Base-by-base conservation (phyloP, 1,140 invertebrate species). In the Hycleus phaleratus region DNA sequence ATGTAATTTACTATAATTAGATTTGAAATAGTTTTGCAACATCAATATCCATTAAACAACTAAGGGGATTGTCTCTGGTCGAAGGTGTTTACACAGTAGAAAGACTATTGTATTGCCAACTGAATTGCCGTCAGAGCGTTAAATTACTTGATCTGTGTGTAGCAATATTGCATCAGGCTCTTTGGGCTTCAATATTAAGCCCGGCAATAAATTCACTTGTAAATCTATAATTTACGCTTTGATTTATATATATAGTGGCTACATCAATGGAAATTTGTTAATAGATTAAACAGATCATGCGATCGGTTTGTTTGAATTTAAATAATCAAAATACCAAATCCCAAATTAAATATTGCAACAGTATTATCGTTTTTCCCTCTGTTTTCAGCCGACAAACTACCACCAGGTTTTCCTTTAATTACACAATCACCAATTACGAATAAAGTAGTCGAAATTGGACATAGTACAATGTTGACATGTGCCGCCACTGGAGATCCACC, bases 361-460 rank as follows among this genome's bases (percentile, higher is more conserved):
- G 1, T 18, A 18, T 18, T 18, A 18, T 18, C 18, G 8, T 32
- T 38, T 55, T 38, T 55, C 59, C 63, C 70, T 66, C 68, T 71
- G 77, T 70, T 85, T 84, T 25, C 83, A 93, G 91, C 82, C 61
- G 87, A 90, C 65, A 87, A 91, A 73, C 77, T 93, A 40, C 95
- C 95, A 5, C 75, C 76, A 53, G 95, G 95, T 26, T 98, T 97
- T 77, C 96, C 95, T 24, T 80, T 82, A 67, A 95, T 98, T 68
- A 85, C 84, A 12, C 85, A 88, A 62, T 75, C 86, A 60, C 92
- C 94, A 0, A 81, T 80, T 32, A 88, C 85, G 11, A 88, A 94
- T 38, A 88, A 94, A 77, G 93, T 95, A 46, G 94, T 98, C 32
- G 96, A 99, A 77, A 92, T 93, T 64, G 93, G 92, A n/a, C 90